A percentile compares a stretch with the other conserved stretches of the same genome.
phyloP scores from a whole-genome alignment of 2,113 vertebrate species.

The Clarias batrachus region DNA sequence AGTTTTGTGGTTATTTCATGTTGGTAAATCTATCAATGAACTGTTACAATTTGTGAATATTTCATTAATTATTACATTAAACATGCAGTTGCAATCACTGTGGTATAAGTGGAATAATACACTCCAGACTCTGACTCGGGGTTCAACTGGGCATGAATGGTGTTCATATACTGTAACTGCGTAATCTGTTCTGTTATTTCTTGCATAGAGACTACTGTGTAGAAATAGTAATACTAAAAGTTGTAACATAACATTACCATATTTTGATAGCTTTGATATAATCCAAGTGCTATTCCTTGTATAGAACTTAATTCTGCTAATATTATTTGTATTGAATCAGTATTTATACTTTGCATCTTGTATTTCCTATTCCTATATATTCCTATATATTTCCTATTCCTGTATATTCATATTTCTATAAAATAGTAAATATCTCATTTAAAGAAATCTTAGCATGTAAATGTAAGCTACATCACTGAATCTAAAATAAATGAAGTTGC shows the following conservation, averaged over 20 bases:
- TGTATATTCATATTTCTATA: no score
- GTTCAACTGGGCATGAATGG: no score
- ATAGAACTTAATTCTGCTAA: neutral
- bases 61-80: neutral
- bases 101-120: neutral
- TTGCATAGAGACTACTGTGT: neutral
- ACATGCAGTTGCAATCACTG: neutral
- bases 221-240: neutral
- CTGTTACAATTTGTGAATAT: no score
- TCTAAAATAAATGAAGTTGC: neutral
- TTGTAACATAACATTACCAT: neutral
- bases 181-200: neutral
- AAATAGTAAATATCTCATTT: neutral
- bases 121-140: neutral
- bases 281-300: neutral
- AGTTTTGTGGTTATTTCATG: no score
- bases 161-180: neutral
- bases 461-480: neutral
- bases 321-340: neutral
- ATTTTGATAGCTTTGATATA: neutral
- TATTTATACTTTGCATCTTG: neutral
- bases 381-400: no score
- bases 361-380: no score
- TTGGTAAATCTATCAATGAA: no score
- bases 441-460: neutral